A percentile compares a stretch with the other conserved stretches of the same genome.
These are phyloP conservation scores for Thunnus albacares DNA, from an alignment of 2,797 vertebrate species.

Conservation along the genomic window DNA sequence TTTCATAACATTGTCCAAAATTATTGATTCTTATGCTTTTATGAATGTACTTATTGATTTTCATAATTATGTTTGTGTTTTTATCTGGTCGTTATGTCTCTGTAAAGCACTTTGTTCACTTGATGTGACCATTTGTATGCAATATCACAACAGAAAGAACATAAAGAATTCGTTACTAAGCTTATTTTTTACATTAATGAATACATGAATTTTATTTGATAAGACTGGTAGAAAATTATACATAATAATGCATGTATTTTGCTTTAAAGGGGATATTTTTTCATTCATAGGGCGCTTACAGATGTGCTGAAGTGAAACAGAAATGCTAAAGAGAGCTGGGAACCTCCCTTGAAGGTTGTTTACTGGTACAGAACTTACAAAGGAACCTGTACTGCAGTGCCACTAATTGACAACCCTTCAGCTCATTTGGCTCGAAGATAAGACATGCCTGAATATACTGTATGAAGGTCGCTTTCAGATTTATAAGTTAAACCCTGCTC, in stretches of 20 bases:
- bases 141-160: no score
- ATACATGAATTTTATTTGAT: no score
- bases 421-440: conserved; percentile 34
- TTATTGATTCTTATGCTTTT: no score
- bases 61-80: no score
- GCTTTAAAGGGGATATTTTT: background rate
- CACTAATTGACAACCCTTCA: conserved; percentile 38
- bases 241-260: background rate
- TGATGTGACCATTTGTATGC: no score
- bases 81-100: no score
- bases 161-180: background rate
- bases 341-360: background rate
- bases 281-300: conserved; percentile 16
- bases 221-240: background rate
- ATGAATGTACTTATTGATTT: no score
- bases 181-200: background rate
- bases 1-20: background rate
- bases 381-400: conserved; percentile 1
- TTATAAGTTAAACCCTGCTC: conserved; percentile 28
- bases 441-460: conserved; percentile 18
- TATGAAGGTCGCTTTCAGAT: conserved; percentile 25
- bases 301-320: background rate
- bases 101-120: no score
- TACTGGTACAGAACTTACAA: background rate
- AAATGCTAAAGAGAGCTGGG: conserved; percentile 17